Conservation (phyloP, 2,113 vertebrate species). For the Campylomormyrus numenius region DNA sequence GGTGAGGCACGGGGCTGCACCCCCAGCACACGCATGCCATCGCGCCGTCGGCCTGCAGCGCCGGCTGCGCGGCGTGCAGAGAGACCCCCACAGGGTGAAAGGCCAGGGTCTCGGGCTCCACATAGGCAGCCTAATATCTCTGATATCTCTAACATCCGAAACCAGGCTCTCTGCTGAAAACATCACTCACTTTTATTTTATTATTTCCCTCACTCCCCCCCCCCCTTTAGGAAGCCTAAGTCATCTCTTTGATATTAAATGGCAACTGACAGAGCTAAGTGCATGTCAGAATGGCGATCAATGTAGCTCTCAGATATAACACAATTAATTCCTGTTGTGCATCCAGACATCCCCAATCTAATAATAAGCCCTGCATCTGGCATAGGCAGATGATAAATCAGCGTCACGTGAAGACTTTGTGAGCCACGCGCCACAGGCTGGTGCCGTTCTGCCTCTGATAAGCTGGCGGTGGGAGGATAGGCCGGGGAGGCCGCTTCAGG, state of each 20-base stretch:
- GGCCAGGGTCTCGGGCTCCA: too few relatives aligned
- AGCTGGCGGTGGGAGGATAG: neutral
- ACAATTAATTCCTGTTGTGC: slow-evolving; percentile 36
- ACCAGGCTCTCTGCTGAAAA: slow-evolving; percentile 17
- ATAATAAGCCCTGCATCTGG: slow-evolving; percentile 33
- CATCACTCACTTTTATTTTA: slow-evolving; percentile 20
- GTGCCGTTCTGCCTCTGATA: slow-evolving; percentile 29
- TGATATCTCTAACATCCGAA: neutral
- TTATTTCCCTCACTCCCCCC: neutral
- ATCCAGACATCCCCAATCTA: slow-evolving; percentile 39
- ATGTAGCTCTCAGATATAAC: slow-evolving; percentile 37
- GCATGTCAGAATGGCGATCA: slow-evolving; percentile 44
- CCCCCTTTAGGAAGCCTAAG: slow-evolving; percentile 12
- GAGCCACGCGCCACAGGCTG: slow-evolving; percentile 24
- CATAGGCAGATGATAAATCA: slow-evolving; percentile 19
- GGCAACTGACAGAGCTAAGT: slow-evolving; percentile 38
- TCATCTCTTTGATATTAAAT: slow-evolving; percentile 39
- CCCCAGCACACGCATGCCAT: slow-evolving; percentile 25
- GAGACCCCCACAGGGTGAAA: neutral
- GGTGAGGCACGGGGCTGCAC: slow-evolving; percentile 61
- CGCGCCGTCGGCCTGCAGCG: too few relatives aligned
- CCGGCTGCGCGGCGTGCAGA: neutral
- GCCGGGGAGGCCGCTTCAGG: neutral
- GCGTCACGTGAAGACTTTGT: slow-evolving; percentile 29
- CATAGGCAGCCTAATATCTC: neutral